Percentiles rank a stretch among this genome's conserved stretches.
Evolutionary conservation across 1,140 invertebrate genomes (phyloP).

Genomic region (Cryptotermes secundus): DNA sequence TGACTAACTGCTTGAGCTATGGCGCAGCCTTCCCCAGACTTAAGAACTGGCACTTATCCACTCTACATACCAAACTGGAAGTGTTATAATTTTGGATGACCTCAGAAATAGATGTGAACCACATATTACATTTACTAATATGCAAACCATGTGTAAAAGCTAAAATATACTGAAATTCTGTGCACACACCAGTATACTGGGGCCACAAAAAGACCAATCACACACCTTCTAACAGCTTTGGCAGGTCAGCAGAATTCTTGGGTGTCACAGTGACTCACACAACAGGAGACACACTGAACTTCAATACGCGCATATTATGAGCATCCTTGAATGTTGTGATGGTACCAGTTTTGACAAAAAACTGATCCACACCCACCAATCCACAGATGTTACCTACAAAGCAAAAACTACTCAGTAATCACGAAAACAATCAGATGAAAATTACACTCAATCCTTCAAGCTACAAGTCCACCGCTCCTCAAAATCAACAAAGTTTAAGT

Average conservation of each 20-base stretch:
- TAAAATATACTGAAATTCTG: too few relatives aligned
- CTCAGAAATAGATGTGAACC: too few relatives aligned
- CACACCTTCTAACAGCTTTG: slow-evolving; percentile 97
- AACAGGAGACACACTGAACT: slow-evolving; percentile 98
- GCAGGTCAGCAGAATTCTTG: slow-evolving; percentile 98
- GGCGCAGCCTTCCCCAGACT: too few relatives aligned
- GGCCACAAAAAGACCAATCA: too few relatives aligned
- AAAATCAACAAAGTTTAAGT: neutral
- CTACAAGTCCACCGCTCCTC: neutral
- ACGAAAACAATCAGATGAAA: neutral
- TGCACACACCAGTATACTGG: too few relatives aligned
- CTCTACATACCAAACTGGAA: neutral
- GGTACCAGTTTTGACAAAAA: slow-evolving; percentile 98
- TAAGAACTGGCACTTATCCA: neutral
- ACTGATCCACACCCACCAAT: slow-evolving; percentile 99
- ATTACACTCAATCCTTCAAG: neutral
- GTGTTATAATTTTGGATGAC: neutral
- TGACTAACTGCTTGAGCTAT: too few relatives aligned
- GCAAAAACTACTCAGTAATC: slow-evolving; percentile 5
- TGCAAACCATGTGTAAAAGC: too few relatives aligned
- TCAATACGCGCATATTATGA: slow-evolving; percentile 98
- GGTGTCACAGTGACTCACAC: slow-evolving; percentile 99
- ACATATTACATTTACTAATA: too few relatives aligned
- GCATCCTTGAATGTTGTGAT: slow-evolving; percentile 99
- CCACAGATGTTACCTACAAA: slow-evolving; percentile 90